A percentile compares a stretch with the other conserved stretches of the same genome.
phyloP scores from a whole-genome alignment of 2,888 invertebrate genomes.

The Drosophila paracracens region DNA sequence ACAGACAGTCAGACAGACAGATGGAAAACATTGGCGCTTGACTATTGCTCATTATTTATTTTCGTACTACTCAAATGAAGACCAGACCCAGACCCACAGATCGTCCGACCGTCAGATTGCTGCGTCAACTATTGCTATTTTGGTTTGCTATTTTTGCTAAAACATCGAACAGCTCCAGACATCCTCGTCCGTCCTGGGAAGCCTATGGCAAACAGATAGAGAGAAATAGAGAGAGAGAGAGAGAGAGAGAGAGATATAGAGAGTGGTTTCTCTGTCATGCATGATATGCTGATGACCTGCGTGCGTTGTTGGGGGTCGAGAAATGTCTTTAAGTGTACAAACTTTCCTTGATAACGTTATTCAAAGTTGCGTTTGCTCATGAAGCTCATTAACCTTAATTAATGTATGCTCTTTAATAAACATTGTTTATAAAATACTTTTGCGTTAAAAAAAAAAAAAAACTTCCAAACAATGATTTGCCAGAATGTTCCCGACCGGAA shows the following conservation, averaged over 20 bases:
- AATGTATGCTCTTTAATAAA: not conserved
- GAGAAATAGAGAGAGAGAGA: not conserved
- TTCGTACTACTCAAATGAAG: slow-evolving; percentile 43
- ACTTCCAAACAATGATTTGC: too few relatives aligned
- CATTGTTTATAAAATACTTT: not conserved
- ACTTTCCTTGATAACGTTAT: not conserved
- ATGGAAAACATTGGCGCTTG: slow-evolving; percentile 46
- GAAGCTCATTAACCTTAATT: not conserved
- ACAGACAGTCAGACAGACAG: slow-evolving; percentile 40
- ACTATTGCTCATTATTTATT: slow-evolving; percentile 59
- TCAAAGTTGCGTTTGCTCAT: not conserved
- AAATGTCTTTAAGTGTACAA: not conserved
- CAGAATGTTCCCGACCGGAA: slow-evolving; percentile 40
- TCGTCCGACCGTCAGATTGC: slow-evolving; percentile 12
- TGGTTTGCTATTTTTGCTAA: not conserved
- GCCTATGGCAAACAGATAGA: not conserved
- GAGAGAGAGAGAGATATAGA: not conserved
- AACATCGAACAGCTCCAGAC: slow-evolving; percentile 25
- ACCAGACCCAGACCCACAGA: slow-evolving; percentile 11
- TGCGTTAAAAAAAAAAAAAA: not conserved
- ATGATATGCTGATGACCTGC: slow-evolving; percentile 10
- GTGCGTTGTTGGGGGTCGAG: not conserved
- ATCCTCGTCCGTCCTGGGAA: not conserved
- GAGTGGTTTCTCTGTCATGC: not conserved
- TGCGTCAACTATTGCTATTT: slow-evolving; percentile 27